Evolutionary conservation across 2,797 vertebrate species (phyloP), one percentile per base, ranked within the genome.

Genomic region (Silurus aristotelis): DNA sequence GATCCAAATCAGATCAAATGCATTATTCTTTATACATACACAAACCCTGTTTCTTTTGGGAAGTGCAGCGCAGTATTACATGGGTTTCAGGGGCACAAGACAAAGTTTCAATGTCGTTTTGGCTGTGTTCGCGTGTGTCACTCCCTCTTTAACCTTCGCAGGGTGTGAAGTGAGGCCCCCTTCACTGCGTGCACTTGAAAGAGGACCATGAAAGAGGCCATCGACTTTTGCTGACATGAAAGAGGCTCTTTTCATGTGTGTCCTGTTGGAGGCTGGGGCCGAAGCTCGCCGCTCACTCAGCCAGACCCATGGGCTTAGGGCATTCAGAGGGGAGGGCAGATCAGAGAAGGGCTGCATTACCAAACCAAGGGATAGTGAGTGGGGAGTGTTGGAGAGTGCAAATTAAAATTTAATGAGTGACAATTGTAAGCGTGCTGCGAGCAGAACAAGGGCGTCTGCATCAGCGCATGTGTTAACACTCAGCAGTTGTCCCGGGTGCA

Each of bases 331-430:
- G 93, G 91, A 83, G 92, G 93, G 89, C 90, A 92, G 94, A 95
- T 95, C 95, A 95, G 94, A 95, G 94, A 92, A 93, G 91, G 90
- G 93, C 92, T 92, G 93, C 93, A 94, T 93, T 92, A 92, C 93
- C 90, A 91, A 93, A 93, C 87, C 86, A 86, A 85, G 73, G 82
- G 56, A 55, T 84, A 83, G 66, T 89, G 87, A 89, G 78, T 61
- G 52, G 85, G 83, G 89, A 90, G 88, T 85, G 88, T 86, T 89
- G 90, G 89, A 66, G 88, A 89, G 86, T 77, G 88, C 87, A 88
- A 93, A 95, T 95, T 94, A 95, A 96, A 95, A 89, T 95, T 96
- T 95, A 95, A 96, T 95, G 94, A 94, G 90, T 91, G 92, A 95
- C 95, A 95, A 95, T 94, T 95, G 95, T 94, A 93, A 94, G 93